These are phyloP conservation scores for Myiotriccus ornatus DNA, from an alignment of 2,797 vertebrate genomes.

Conservation along the genomic window DNA sequence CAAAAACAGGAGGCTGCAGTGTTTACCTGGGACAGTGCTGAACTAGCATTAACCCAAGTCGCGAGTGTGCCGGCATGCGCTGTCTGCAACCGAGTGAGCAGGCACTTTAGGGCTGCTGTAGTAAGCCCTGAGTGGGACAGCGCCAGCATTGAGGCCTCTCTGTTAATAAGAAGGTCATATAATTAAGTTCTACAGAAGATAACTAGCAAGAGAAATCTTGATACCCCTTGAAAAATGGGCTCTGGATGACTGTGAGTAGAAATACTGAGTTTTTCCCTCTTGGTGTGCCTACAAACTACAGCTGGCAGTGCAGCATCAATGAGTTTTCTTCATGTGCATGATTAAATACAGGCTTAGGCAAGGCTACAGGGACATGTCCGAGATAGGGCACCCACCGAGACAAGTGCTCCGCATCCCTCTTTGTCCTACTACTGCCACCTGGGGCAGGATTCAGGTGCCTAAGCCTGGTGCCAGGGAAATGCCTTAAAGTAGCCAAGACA, in stretches of 20 bases:
- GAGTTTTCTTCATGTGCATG: background rate
- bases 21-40: background rate
- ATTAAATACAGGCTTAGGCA: background rate
- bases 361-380: background rate
- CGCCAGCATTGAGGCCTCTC: background rate
- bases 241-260: background rate
- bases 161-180: background rate
- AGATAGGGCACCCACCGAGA: background rate
- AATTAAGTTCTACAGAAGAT: background rate
- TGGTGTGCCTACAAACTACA: background rate
- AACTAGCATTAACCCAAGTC: background rate
- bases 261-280: background rate
- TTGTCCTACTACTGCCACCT: constrained; percentile 53
- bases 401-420: background rate
- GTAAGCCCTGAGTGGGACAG: background rate
- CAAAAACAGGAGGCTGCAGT: background rate
- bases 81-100: background rate
- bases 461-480: background rate
- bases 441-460: constrained; percentile 35
- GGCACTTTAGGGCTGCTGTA: background rate
- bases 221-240: background rate
- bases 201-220: background rate
- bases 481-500: background rate
- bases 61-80: background rate
- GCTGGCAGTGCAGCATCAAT: background rate